These are phyloP conservation scores for Bombus sylvicola DNA, from an alignment of 1,140 invertebrate genomes.

Conservation along the genomic window DNA sequence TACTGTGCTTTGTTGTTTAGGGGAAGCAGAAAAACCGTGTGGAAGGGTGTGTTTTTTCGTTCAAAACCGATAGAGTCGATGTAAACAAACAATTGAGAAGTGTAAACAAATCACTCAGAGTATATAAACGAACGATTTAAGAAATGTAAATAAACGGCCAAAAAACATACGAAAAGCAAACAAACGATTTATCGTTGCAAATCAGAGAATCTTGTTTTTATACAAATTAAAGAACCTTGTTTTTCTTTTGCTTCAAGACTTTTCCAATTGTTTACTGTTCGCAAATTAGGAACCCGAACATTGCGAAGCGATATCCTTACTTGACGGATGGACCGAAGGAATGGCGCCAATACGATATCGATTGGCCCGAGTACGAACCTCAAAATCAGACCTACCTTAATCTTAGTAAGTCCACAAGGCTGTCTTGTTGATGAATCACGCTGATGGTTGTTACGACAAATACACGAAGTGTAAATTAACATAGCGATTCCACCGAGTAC, in stretches of 20 bases:
- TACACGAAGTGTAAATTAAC: background rate
- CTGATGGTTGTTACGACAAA: background rate
- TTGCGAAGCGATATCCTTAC: conserved; percentile 84
- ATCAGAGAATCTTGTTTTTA: no score
- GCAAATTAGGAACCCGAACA: conserved; percentile 88
- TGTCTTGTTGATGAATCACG: no score
- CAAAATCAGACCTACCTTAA: conserved; percentile 89
- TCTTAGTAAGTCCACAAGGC: conserved; percentile 85
- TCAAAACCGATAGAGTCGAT: background rate
- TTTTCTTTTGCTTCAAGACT: background rate
- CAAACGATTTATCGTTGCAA: no score
- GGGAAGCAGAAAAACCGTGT: background rate
- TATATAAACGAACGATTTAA: no score
- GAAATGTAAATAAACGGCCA: no score
- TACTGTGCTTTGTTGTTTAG: background rate
- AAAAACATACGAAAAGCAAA: no score
- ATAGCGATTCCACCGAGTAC: conserved; percentile 88
- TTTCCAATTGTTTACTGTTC: background rate
- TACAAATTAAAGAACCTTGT: background rate
- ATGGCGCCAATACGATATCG: conserved; percentile 87
- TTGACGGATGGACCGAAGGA: conserved; percentile 84
- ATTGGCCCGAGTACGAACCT: conserved; percentile 91
- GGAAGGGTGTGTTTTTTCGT: background rate
- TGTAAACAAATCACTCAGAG: background rate
- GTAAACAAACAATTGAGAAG: background rate